Percentiles rank a stretch among this genome's conserved stretches.
phyloP scores from a whole-genome alignment of 2,113 vertebrate genomes.

The Theristicus caerulescens region DNA sequence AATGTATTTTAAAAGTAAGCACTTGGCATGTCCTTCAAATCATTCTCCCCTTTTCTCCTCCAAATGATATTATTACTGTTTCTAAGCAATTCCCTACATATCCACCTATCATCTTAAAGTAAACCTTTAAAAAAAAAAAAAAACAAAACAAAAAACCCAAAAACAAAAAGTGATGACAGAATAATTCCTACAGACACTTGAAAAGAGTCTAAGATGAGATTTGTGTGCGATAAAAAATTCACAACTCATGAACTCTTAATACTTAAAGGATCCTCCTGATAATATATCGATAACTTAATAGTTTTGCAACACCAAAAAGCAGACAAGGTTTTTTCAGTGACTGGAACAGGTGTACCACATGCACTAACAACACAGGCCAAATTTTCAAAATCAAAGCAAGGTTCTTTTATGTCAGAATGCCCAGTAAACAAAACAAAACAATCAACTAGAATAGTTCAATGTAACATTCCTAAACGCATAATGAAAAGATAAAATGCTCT shows the following conservation, averaged over 20 bases:
- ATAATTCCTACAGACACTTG: not conserved
- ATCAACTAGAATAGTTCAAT: not conserved
- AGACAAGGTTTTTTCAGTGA: not conserved
- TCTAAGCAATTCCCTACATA: not conserved
- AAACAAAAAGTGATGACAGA: not conserved
- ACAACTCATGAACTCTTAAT: not conserved
- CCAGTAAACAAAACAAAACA: not conserved
- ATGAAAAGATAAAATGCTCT: not conserved
- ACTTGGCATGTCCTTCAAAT: not conserved
- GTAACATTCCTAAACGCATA: not conserved
- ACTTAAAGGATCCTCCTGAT: not conserved
- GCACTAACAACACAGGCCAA: not conserved
- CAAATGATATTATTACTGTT: not conserved
- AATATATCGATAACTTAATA: not conserved
- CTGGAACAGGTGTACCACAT: not conserved
- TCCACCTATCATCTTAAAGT: not conserved
- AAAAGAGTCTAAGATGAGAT: not conserved
- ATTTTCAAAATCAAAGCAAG: not conserved
- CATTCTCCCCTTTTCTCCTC: not conserved
- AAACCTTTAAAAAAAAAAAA: not conserved
- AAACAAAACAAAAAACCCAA: not conserved
- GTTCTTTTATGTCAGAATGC: not conserved
- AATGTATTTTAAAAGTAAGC: constrained; percentile 17
- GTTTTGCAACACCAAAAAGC: not conserved
- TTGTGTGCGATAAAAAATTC: not conserved